These are phyloP conservation scores for Triops cancriformis DNA, from an alignment of 1,140 invertebrate genomes.

Conservation along the genomic window DNA sequence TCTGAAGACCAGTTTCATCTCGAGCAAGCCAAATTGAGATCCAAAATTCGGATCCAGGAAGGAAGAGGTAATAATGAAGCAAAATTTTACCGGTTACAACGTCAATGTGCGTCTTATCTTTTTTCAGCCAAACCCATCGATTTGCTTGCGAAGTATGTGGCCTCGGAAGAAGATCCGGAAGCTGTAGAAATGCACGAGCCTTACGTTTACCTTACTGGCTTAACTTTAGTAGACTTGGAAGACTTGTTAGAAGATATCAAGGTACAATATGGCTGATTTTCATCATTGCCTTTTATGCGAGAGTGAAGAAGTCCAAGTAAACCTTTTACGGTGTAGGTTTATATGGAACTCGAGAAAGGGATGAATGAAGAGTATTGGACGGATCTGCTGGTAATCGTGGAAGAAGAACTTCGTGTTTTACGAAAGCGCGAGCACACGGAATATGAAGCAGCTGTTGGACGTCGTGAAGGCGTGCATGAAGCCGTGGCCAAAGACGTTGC, in stretches of 20 bases:
- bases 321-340: slow-evolving; percentile 45
- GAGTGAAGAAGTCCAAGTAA: background rate
- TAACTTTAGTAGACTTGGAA: slow-evolving; percentile 87
- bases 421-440: slow-evolving; percentile 56
- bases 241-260: slow-evolving; percentile 96
- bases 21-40: slow-evolving; percentile 78
- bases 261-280: no score
- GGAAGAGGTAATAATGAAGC: slow-evolving; percentile 51
- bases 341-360: slow-evolving; percentile 73
- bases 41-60: slow-evolving; percentile 90
- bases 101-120: background rate
- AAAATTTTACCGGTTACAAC: background rate
- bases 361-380: slow-evolving; percentile 92
- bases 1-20: slow-evolving; percentile 92
- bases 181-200: slow-evolving; percentile 97
- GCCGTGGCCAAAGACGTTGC: slow-evolving; percentile 85
- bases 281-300: no score
- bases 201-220: slow-evolving; percentile 87
- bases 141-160: slow-evolving; percentile 91
- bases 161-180: slow-evolving; percentile 80
- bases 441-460: slow-evolving; percentile 53
- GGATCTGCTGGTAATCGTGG: slow-evolving; percentile 91
- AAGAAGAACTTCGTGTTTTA: slow-evolving; percentile 86
- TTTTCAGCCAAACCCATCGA: slow-evolving; percentile 90
- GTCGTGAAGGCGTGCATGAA: slow-evolving; percentile 87